Evolutionary conservation across 1,140 invertebrate genomes (phyloP).

Genomic region (Aporrectodea caliginosa): DNA sequence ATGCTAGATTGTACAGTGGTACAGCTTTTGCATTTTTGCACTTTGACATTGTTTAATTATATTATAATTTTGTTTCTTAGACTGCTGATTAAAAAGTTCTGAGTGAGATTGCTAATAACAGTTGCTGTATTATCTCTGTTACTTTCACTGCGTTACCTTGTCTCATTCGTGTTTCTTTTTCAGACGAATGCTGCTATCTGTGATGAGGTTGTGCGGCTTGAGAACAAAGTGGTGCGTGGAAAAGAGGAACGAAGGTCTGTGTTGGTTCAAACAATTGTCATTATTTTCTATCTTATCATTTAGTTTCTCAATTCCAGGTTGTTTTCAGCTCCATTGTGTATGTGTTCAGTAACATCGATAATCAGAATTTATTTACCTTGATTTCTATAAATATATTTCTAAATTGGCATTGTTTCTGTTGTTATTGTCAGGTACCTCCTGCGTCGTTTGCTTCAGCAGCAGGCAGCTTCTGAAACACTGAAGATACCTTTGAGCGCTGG

Average conservation of each 20-base stretch:
- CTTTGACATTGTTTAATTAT: background rate
- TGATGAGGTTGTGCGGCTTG: constrained; percentile 72
- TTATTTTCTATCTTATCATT: no score
- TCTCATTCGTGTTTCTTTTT: constrained; percentile 37
- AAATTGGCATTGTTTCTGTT: no score
- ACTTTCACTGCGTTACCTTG: no score
- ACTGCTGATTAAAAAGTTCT: background rate
- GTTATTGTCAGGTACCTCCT: background rate
- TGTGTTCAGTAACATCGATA: no score
- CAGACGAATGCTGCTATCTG: constrained; percentile 77
- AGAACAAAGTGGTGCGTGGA: constrained; percentile 69
- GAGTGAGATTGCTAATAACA: background rate
- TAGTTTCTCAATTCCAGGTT: no score
- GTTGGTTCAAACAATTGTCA: background rate
- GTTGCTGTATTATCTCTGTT: background rate
- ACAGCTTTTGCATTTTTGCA: background rate
- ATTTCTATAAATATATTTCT: no score
- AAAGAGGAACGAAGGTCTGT: constrained; percentile 71
- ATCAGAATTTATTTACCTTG: no score
- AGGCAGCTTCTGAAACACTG: background rate
- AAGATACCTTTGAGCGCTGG: background rate
- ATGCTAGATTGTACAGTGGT: background rate
- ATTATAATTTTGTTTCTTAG: background rate
- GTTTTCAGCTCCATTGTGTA: no score
- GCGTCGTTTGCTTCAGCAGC: background rate